phyloP scores from a whole-genome alignment of 2,888 invertebrate species.

The Sminthurinus aureus region DNA sequence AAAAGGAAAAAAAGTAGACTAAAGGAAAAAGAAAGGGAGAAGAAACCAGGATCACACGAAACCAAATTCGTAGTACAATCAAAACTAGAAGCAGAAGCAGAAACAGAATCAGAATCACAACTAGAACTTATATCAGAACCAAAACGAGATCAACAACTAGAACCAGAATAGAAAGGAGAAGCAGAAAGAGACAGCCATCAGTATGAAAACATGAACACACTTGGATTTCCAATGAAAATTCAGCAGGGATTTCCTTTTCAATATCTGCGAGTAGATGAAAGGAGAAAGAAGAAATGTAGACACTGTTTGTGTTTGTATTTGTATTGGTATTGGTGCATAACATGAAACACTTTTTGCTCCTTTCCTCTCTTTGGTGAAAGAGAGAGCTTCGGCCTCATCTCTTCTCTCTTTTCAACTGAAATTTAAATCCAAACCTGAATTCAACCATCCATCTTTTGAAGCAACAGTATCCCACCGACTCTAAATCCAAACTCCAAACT shows the following conservation, averaged over 20 bases:
- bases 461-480: not conserved
- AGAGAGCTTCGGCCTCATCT: too few species aligned
- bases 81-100: too few species aligned
- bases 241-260: slow-evolving; percentile 32
- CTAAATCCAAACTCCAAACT: too few species aligned
- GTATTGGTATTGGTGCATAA: too few species aligned
- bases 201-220: not conserved
- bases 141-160: not conserved
- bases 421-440: not conserved
- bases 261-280: slow-evolving; percentile 35
- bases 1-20: too few species aligned
- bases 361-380: too few species aligned
- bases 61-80: too few species aligned
- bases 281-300: slow-evolving; percentile 28
- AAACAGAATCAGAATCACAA: too few species aligned
- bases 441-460: not conserved
- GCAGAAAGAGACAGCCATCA: not conserved
- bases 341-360: too few species aligned
- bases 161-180: not conserved
- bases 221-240: slow-evolving; percentile 38
- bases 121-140: not conserved
- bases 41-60: too few species aligned
- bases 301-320: not conserved
- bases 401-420: not conserved
- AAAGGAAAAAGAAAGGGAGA: too few species aligned